Evolutionary conservation across 2,113 vertebrate species (phyloP).

Genomic region (Ondatra zibethicus): DNA sequence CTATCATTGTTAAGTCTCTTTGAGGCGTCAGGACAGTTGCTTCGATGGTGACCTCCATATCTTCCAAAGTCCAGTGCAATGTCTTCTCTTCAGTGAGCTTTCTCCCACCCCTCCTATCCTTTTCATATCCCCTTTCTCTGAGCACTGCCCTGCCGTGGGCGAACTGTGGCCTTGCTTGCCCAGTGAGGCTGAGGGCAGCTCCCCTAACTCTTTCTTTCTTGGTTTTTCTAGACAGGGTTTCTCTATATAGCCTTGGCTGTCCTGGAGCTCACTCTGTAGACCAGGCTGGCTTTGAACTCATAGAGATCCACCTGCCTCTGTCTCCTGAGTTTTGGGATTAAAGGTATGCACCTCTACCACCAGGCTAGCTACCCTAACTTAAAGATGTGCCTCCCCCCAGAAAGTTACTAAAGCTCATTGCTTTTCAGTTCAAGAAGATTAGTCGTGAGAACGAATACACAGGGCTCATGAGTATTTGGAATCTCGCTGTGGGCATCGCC

Average conservation of each 20-base stretch:
- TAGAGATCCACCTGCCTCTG: neutral
- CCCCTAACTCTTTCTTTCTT: neutral
- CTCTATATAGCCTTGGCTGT: neutral
- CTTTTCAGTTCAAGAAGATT: neutral
- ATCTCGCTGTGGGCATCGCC: neutral
- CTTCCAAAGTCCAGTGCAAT: neutral
- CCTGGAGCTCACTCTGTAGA: neutral
- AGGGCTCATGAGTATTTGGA: neutral
- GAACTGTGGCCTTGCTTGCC: neutral
- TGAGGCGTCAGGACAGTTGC: neutral
- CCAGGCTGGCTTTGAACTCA: neutral
- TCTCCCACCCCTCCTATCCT: neutral
- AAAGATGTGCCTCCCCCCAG: neutral
- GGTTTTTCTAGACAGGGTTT: neutral
- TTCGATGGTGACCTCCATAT: neutral
- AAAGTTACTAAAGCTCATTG: neutral
- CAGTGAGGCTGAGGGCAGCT: neutral
- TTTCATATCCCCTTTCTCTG: neutral
- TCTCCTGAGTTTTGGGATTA: neutral
- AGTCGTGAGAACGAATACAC: neutral
- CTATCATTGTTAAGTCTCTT: neutral
- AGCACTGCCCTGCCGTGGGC: neutral
- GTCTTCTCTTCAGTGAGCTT: slow-evolving; percentile 13
- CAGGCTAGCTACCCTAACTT: neutral
- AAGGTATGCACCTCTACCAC: neutral